A percentile compares a stretch with the other conserved stretches of the same genome.
Conservation (phyloP, 2,797 vertebrate genomes). For the Cacajao melanocephalus region DNA sequence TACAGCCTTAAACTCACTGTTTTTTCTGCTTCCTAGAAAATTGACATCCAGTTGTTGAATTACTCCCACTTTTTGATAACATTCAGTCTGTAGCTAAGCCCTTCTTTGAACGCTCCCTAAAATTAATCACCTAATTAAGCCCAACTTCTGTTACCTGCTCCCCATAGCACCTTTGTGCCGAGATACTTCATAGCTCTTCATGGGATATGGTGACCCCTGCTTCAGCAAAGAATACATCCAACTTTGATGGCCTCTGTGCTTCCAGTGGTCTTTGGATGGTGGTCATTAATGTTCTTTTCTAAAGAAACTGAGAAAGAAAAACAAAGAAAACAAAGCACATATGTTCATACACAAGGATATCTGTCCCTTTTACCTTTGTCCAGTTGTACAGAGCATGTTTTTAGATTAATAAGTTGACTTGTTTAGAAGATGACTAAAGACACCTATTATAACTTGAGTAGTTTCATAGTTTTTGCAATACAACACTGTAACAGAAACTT, state of each 20-base stretch:
- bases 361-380: background rate
- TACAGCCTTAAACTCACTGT: background rate
- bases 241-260: background rate
- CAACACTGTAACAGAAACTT: background rate
- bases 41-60: background rate
- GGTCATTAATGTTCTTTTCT: background rate
- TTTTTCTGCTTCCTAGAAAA: slow-evolving; percentile 12
- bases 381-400: background rate
- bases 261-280: background rate
- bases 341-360: background rate
- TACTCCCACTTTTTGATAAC: background rate
- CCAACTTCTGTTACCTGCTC: background rate
- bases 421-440: background rate
- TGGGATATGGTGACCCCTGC: too few relatives aligned
- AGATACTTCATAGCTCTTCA: background rate
- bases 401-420: background rate
- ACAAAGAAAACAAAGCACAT: background rate
- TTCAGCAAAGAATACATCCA: background rate
- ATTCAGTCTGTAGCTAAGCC: background rate
- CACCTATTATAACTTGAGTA: background rate
- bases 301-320: background rate
- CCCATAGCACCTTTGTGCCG: background rate
- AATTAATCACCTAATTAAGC: background rate
- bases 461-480: background rate
- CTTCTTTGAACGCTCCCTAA: background rate